Base-by-base conservation (phyloP, 23 tunicate genomes). In the Ciona savignyi region DNA sequence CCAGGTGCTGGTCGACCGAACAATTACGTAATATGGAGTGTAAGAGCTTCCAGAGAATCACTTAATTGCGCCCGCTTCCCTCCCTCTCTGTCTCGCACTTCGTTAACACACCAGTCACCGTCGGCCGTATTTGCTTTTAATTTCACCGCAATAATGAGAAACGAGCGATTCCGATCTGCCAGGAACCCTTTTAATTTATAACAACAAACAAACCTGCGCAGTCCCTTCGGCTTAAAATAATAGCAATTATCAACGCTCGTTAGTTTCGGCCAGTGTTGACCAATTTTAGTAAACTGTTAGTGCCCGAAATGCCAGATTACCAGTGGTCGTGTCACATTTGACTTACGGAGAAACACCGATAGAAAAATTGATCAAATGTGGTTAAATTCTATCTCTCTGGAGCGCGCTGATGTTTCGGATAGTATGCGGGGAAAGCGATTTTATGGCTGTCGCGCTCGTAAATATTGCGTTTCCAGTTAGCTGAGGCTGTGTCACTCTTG, bases 161-260 rank as follows among this genome's bases (percentile, higher is more conserved):
- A 42, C 56, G 56, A 42, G 56, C 56, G 56, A 42, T 42, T 42
- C 56, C 56, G 56, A 42, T 42, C 56, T 42, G 56, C 56, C 56
- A 42, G 56, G 56, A 42, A 42, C 56, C 56, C 56, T 42, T 42
- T 42, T 42, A 42, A 42, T 42, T 42, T 42, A 42, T 42, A 42
- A 42, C 56, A 42, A 42, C 56, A 42, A 42, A 42, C 56, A 42
- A 42, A 42, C 56, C 56, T 15, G 56, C 56, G 9, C 56, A 15
- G 56, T 6, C 11, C 56, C 56, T 9, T 42, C 56, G 15, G 56
- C 56, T 42, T 42, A 15, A 42, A 42, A 42, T 42, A 42, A 42
- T 42, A 42, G 56, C 56, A 42, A 42, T 42, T 42, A 42, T 42
- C 56, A 42, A 42, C 56, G 56, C 56, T 42, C 56, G 56, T 42